phyloP scores from a whole-genome alignment of 2,888 invertebrate species.

The Chloroclysta siterata region DNA sequence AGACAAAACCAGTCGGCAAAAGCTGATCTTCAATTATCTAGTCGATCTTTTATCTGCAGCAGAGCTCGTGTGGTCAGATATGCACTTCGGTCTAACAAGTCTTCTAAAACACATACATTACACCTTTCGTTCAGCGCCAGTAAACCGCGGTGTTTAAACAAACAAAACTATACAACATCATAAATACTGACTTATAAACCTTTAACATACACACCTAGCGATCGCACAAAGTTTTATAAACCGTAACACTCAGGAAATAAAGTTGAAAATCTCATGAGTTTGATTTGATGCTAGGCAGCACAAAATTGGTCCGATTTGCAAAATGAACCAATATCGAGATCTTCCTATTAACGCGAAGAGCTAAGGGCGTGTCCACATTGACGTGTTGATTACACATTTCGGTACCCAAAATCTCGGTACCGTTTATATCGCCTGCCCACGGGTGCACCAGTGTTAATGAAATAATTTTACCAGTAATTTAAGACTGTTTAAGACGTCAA shows the following conservation, averaged over 20 bases:
- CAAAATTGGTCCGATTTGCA: conserved; percentile 57
- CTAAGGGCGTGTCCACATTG: conserved; percentile 72
- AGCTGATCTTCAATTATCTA: conserved; percentile 27
- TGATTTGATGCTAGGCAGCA: conserved; percentile 24
- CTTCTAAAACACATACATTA: conserved; percentile 32
- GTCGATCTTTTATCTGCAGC: conserved; percentile 16
- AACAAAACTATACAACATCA: conserved; percentile 60
- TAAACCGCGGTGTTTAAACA: conserved; percentile 40
- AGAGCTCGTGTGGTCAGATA: conserved; percentile 8
- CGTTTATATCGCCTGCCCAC: conserved; percentile 61
- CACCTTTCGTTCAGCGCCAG: conserved; percentile 34
- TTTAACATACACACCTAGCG: conserved; percentile 34
- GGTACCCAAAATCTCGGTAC: conserved; percentile 67
- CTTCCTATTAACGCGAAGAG: conserved; percentile 75
- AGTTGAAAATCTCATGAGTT: conserved; percentile 37
- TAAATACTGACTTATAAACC: conserved; percentile 63
- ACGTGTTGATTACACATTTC: conserved; percentile 80
- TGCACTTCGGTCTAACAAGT: conserved; percentile 18
- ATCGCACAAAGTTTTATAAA: background rate
- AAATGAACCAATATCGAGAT: conserved; percentile 73
- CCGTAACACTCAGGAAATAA: conserved; percentile 32
- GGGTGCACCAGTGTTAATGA: conserved; percentile 74
- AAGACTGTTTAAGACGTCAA: conserved; percentile 84
- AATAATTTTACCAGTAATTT: conserved; percentile 83
- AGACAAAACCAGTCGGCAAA: conserved; percentile 5